phyloP scores from a whole-genome alignment of 2,113 vertebrate species.

The Mixornis gularis region DNA sequence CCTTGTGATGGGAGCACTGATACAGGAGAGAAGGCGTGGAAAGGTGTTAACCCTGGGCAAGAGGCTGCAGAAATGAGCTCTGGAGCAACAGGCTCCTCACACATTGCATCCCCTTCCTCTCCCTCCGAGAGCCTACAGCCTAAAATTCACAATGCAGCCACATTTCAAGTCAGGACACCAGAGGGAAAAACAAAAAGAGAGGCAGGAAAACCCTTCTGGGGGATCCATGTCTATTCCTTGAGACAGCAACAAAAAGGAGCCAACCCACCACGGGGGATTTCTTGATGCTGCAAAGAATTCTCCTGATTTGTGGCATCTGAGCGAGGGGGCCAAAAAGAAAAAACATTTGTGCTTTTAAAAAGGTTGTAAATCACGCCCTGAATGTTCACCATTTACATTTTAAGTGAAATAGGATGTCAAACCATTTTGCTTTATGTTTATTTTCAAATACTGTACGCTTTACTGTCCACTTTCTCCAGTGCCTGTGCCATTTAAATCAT shows the following conservation, averaged over 20 bases:
- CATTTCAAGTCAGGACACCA: not conserved
- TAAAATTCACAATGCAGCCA: not conserved
- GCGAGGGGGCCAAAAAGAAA: not conserved
- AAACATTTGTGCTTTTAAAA: slow-evolving; percentile 40
- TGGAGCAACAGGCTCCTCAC: not conserved
- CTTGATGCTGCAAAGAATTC: not conserved
- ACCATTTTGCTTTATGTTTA: slow-evolving; percentile 42
- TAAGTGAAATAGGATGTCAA: slow-evolving; percentile 45
- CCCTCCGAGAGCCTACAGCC: accelerated
- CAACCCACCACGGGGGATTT: not conserved
- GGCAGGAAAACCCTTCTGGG: not conserved
- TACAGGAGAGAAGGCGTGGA: accelerated
- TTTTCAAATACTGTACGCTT: slow-evolving; percentile 31
- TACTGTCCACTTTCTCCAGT: slow-evolving; percentile 17
- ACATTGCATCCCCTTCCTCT: accelerated
- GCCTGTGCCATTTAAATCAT: slow-evolving; percentile 32
- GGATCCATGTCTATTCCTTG: not conserved
- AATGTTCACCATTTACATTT: slow-evolving; percentile 43
- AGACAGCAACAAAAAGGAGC: not conserved
- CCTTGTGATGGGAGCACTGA: accelerated
- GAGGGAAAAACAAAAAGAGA: not conserved
- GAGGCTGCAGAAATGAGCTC: not conserved
- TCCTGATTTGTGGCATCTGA: slow-evolving; percentile 24
- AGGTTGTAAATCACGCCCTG: not conserved
- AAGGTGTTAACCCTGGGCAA: not conserved